phyloP scores from a whole-genome alignment of 64 coral and sea anemone genomes.

The Pachyseris speciosa region DNA sequence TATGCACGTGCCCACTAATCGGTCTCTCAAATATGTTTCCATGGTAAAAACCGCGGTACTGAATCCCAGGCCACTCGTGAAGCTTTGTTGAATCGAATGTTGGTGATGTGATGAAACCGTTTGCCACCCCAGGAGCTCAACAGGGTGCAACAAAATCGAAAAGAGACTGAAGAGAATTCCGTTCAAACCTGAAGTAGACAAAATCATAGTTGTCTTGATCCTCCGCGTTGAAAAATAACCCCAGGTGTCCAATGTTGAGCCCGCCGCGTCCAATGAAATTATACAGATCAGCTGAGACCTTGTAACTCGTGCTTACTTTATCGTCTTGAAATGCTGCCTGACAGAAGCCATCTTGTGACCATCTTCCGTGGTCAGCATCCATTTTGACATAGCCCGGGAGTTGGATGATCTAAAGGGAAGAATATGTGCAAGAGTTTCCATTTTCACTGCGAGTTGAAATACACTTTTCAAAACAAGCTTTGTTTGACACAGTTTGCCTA shows the following conservation, averaged over 20 bases:
- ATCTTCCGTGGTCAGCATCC: neutral
- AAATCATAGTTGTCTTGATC: neutral
- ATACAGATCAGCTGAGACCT: neutral
- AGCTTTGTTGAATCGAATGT: no score
- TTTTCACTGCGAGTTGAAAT: no score
- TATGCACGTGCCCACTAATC: no score
- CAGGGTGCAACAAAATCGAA: no score
- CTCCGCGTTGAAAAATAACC: constrained; percentile 7
- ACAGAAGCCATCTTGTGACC: constrained; percentile 11
- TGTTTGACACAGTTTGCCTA: no score
- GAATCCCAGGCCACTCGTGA: no score
- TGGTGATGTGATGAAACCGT: no score
- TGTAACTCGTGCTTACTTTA: neutral
- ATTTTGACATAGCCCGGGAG: neutral
- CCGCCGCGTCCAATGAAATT: neutral
- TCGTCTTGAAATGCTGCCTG: neutral
- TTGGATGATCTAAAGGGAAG: neutral
- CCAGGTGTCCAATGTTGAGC: neutral
- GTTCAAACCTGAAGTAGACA: constrained; percentile 14
- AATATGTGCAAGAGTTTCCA: no score
- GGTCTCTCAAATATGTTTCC: no score
- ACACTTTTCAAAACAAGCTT: no score
- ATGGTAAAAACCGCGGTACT: no score
- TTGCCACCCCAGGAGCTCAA: no score
- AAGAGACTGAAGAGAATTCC: neutral